Conservation (phyloP, 2,797 vertebrate genomes). For the Trichosurus vulpecula region DNA sequence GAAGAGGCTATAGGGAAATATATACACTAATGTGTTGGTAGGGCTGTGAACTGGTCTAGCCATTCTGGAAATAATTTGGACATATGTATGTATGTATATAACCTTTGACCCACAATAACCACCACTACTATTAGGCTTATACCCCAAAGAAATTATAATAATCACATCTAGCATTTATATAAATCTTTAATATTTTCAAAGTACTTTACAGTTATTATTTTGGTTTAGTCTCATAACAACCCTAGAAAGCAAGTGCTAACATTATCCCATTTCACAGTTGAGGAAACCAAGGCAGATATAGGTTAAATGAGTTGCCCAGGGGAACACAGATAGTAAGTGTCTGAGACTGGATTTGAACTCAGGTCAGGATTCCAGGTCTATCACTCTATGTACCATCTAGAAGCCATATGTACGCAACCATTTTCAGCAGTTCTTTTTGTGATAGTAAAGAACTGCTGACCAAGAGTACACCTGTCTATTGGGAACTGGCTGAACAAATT, state of each 20-base stretch:
- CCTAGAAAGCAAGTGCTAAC: background rate
- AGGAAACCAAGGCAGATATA: background rate
- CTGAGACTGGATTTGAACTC: background rate
- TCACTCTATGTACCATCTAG: background rate
- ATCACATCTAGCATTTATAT: background rate
- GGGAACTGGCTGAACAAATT: background rate
- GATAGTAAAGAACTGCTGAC: background rate
- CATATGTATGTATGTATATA: background rate
- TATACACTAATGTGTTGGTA: background rate
- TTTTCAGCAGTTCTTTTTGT: background rate
- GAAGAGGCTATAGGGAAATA: background rate
- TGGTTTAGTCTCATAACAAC: background rate
- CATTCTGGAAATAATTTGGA: background rate
- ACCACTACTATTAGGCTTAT: background rate
- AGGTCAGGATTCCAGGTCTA: background rate
- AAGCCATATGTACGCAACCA: background rate
- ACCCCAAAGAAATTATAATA: background rate
- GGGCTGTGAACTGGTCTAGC: background rate
- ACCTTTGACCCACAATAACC: background rate
- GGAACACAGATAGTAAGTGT: background rate
- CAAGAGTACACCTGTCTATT: background rate
- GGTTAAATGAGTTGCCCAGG: background rate
- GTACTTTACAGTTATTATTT: background rate
- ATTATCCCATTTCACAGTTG: background rate
- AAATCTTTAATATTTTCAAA: background rate